phyloP scores from a whole-genome alignment of 2,797 vertebrate genomes.

The Argya squamiceps region DNA sequence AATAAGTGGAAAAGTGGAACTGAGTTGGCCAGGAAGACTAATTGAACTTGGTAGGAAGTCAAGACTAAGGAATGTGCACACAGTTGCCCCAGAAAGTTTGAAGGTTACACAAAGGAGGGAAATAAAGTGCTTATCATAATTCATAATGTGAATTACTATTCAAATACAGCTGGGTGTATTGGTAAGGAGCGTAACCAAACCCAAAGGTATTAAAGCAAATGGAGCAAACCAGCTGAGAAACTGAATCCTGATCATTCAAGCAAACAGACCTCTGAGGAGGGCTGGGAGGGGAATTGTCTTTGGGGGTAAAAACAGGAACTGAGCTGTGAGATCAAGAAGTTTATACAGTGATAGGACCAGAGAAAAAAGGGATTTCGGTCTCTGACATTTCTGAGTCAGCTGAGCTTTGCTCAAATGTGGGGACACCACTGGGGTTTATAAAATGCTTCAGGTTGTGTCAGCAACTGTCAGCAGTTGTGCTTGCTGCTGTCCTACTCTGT shows the following conservation, averaged over 20 bases:
- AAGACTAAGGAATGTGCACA: background rate
- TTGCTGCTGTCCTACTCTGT: background rate
- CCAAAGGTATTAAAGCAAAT: background rate
- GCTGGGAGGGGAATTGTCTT: background rate
- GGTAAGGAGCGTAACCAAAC: background rate
- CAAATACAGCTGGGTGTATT: background rate
- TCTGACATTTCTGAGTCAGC: background rate
- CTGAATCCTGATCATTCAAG: background rate
- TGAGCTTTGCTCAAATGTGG: slow-evolving; percentile 6
- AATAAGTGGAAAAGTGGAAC: background rate
- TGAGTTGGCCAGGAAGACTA: background rate
- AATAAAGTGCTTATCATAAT: background rate
- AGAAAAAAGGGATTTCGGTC: background rate
- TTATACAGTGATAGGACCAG: background rate
- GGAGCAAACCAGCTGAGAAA: background rate
- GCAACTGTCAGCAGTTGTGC: background rate
- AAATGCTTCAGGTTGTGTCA: slow-evolving; percentile 28
- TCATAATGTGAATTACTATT: background rate
- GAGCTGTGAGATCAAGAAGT: background rate
- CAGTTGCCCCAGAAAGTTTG: background rate
- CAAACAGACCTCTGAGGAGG: background rate
- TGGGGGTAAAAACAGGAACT: background rate
- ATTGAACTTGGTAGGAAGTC: background rate
- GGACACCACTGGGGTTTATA: background rate
- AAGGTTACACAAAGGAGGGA: background rate